A percentile compares a stretch with the other conserved stretches of the same genome.
Conservation (phyloP, 2,888 invertebrate species). For the Barypeithes pellucidus region DNA sequence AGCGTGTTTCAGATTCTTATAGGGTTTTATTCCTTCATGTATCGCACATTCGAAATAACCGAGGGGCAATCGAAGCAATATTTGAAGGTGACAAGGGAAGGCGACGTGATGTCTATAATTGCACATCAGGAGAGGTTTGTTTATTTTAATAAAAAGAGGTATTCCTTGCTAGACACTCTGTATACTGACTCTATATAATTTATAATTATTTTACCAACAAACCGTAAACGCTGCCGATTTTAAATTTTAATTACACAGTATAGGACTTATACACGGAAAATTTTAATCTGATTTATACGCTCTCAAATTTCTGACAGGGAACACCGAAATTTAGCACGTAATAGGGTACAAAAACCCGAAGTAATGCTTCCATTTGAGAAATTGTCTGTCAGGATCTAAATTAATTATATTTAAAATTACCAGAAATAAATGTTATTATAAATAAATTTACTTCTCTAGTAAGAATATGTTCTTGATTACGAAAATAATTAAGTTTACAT, state of each 20-base stretch:
- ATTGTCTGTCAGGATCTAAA: conserved; percentile 3
- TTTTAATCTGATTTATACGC: conserved; percentile 23
- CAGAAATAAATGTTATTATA: conserved; percentile 4
- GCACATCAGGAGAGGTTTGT: too few relatives aligned
- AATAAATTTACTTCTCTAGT: not conserved
- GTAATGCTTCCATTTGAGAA: conserved; percentile 7
- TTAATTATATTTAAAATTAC: conserved; percentile 7
- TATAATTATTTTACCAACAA: not conserved
- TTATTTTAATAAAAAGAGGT: too few relatives aligned
- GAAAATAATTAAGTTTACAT: too few relatives aligned
- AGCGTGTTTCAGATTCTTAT: not conserved
- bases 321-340: not conserved
- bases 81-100: too few relatives aligned
- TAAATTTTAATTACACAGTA: conserved; percentile 5
- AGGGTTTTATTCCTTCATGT: not conserved
- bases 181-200: too few relatives aligned
- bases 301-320: conserved; percentile 12
- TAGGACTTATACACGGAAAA: conserved; percentile 3
- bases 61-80: too few relatives aligned
- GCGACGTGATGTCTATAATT: too few relatives aligned
- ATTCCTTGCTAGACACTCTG: too few relatives aligned
- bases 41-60: too few relatives aligned
- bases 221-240: conserved; percentile 3
- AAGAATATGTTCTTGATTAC: too few relatives aligned
- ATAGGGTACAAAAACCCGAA: conserved; percentile 1